Percentiles rank a stretch among this genome's conserved stretches.
phyloP scores from a whole-genome alignment of 2,888 invertebrate species.

The Drosophila differens region DNA sequence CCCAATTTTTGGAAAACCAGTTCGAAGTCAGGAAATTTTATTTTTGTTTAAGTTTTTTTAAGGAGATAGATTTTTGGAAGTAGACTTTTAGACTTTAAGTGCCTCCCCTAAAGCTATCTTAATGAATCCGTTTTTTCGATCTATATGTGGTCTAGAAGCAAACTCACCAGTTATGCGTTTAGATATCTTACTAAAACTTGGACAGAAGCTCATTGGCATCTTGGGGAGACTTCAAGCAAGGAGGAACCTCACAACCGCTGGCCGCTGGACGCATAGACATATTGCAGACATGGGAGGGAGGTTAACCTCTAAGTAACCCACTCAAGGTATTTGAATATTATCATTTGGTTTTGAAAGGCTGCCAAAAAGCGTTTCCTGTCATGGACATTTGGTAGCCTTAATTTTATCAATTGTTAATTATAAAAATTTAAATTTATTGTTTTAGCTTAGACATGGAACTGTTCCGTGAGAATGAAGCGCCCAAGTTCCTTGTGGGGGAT shows the following conservation, averaged over 20 bases:
- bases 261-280: background rate
- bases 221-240: background rate
- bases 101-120: background rate
- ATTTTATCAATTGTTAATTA: background rate
- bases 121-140: background rate
- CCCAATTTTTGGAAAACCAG: too few relatives aligned
- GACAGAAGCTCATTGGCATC: background rate
- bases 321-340: background rate
- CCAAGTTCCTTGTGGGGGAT: conserved; percentile 96
- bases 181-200: background rate
- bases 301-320: background rate
- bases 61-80: background rate
- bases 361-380: background rate
- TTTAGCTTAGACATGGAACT: conserved; percentile 12
- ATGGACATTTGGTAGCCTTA: background rate
- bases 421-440: background rate
- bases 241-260: background rate
- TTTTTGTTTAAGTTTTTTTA: background rate
- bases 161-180: background rate
- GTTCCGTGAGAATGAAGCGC: conserved; percentile 6
- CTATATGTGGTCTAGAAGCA: background rate
- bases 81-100: background rate
- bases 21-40: background rate
- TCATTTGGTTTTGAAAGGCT: background rate
- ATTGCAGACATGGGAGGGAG: too few relatives aligned